These are phyloP conservation scores for Calycopis cecrops DNA, from an alignment of 1,140 invertebrate genomes.

Conservation along the genomic window DNA sequence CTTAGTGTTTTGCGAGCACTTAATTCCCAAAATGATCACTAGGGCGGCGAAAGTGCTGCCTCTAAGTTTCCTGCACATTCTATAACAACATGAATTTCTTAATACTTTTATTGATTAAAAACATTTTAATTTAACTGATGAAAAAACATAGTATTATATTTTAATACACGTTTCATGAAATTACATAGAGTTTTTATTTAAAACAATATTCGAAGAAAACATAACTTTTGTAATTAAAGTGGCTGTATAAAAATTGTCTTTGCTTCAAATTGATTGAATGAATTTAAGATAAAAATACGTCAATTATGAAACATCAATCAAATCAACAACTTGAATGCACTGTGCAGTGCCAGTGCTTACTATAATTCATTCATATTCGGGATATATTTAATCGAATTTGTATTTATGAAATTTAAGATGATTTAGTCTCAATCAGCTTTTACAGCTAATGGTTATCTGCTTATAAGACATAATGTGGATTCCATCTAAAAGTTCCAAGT, in stretches of 20 bases:
- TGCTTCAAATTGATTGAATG: neutral
- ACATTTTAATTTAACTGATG: too few relatives aligned
- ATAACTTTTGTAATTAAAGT: too few relatives aligned
- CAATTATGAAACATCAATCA: slow-evolving; percentile 10
- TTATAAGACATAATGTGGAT: slow-evolving; percentile 52
- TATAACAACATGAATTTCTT: too few relatives aligned
- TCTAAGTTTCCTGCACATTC: too few relatives aligned
- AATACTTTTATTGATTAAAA: too few relatives aligned
- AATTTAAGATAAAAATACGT: slow-evolving; percentile 19
- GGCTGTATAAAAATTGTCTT: neutral
- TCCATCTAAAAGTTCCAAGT: slow-evolving; percentile 57
- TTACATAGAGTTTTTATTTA: too few relatives aligned
- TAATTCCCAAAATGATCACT: too few relatives aligned
- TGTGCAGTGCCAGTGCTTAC: neutral
- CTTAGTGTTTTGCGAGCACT: too few relatives aligned
- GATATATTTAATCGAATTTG: neutral
- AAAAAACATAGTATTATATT: too few relatives aligned
- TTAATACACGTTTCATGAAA: too few relatives aligned
- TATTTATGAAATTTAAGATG: neutral
- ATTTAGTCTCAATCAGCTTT: neutral
- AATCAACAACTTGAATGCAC: slow-evolving; percentile 12
- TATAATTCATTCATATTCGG: neutral
- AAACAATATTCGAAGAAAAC: too few relatives aligned
- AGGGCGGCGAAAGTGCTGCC: too few relatives aligned
- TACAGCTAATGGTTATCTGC: slow-evolving; percentile 12